A percentile compares a stretch with the other conserved stretches of the same genome.
Conservation (phyloP, 2,113 vertebrate genomes). For the Atherinomorus stipes region DNA sequence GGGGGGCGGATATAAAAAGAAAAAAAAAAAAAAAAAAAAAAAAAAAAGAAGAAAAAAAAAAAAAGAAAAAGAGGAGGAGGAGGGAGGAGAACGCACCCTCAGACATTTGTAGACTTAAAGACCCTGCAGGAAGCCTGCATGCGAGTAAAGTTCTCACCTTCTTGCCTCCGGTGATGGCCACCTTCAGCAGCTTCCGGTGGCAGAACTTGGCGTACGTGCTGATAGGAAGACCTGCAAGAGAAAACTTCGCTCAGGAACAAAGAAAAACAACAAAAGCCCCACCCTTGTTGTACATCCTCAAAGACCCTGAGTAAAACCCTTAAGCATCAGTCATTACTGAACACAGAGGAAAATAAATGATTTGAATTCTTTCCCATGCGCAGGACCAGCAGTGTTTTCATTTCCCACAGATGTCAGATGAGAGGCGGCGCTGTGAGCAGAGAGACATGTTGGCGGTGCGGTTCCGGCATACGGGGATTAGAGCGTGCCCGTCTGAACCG, state of each 20-base stretch:
- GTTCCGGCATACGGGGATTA: conserved; percentile 70
- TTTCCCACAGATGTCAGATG: conserved; percentile 61
- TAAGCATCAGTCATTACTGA: conserved; percentile 38
- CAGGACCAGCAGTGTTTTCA: conserved; percentile 18
- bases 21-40: no score
- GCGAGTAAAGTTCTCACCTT: conserved; percentile 84
- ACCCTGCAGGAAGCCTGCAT: no score
- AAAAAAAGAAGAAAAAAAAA: no score
- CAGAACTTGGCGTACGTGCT: conserved; percentile 93
- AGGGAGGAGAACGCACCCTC: no score
- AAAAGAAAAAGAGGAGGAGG: no score
- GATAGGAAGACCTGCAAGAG: conserved; percentile 85
- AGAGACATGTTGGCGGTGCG: conserved; percentile 67
- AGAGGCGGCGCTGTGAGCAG: conserved; percentile 53
- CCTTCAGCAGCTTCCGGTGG: conserved; percentile 90
- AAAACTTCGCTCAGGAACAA: conserved; percentile 8
- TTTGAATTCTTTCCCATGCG: conserved; percentile 58
- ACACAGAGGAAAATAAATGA: conserved; percentile 54
- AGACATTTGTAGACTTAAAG: no score
- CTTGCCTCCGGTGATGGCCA: conserved; percentile 89
- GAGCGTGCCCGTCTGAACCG: conserved; percentile 55
- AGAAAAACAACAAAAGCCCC: conserved; percentile 6
- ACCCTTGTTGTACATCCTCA: not conserved
- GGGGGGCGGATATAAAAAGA: no score
- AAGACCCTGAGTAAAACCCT: conserved; percentile 16